Percentiles rank a stretch among this genome's conserved stretches.
phyloP scores from a whole-genome alignment of 1,140 invertebrate genomes.

The Propsilocerus akamusi region DNA sequence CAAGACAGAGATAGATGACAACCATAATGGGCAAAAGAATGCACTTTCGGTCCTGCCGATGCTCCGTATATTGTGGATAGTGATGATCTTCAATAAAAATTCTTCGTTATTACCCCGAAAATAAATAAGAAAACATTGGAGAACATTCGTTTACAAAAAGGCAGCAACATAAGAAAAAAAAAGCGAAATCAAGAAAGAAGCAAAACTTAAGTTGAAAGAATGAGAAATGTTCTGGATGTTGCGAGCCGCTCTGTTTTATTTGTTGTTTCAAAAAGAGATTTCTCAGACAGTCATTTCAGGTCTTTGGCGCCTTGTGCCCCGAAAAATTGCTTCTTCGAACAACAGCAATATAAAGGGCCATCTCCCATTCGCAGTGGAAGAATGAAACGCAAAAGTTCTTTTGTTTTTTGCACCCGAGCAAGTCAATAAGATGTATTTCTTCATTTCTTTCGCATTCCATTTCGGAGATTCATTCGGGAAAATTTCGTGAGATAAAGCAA shows the following conservation, averaged over 20 bases:
- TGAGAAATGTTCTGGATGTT: too few relatives aligned
- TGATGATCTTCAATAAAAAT: not conserved
- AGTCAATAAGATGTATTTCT: conserved; percentile 1
- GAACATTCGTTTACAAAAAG: not conserved
- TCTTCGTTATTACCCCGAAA: not conserved
- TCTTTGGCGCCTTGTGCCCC: not conserved
- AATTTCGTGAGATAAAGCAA: not conserved
- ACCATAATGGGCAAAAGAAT: too few relatives aligned
- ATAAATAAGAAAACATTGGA: too few relatives aligned
- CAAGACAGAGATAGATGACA: too few relatives aligned
- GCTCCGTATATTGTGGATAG: too few relatives aligned
- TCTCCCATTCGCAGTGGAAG: not conserved
- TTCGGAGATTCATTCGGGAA: not conserved
- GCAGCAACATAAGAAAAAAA: conserved; percentile 1
- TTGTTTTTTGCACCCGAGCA: too few relatives aligned
- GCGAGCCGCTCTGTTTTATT: too few relatives aligned
- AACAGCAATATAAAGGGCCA: not conserved
- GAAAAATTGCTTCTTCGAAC: not conserved
- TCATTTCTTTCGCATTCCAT: not conserved
- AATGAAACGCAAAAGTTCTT: not conserved
- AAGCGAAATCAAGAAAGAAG: not conserved
- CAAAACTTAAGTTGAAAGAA: too few relatives aligned
- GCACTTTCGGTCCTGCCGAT: too few relatives aligned
- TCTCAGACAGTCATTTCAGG: conserved; percentile 1
- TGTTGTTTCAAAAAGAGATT: too few relatives aligned